Evolutionary conservation across 2,113 vertebrate genomes (phyloP).

Genomic region (Cheirogaleus medius): DNA sequence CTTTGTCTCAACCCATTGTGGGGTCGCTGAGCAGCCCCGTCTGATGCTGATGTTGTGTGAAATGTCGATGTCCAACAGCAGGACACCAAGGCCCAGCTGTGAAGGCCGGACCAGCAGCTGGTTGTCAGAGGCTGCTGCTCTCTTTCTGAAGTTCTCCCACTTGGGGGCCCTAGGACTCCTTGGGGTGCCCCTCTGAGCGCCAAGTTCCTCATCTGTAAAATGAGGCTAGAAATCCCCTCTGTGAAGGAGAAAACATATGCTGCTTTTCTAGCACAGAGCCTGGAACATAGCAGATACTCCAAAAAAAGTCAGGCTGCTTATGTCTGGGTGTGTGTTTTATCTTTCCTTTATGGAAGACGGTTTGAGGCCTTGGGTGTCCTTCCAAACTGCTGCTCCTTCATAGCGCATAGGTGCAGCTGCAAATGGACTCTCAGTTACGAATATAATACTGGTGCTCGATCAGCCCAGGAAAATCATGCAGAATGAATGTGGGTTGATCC

Average conservation of each 20-base stretch:
- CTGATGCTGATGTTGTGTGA: neutral
- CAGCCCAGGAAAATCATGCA: neutral
- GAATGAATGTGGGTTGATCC: neutral
- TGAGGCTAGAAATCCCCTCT: neutral
- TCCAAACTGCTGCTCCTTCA: neutral
- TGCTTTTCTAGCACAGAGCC: neutral
- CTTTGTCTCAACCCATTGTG: neutral
- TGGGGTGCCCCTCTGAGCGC: neutral
- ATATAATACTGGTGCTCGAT: neutral
- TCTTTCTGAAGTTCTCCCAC: neutral
- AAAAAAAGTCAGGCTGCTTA: neutral
- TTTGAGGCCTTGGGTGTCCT: neutral
- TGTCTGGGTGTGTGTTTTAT: neutral
- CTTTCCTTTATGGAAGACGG: neutral
- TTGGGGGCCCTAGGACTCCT: neutral
- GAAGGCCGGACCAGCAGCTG: neutral
- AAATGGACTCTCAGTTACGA: neutral
- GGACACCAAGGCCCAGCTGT: no score
- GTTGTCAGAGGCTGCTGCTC: neutral
- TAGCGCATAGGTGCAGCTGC: accelerated
- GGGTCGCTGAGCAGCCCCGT: neutral
- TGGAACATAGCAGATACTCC: neutral
- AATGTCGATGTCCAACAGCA: neutral
- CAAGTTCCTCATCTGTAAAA: neutral
- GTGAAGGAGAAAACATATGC: neutral